Evolutionary conservation across 2,888 invertebrate species (phyloP).

Genomic region (Xylocampa areola): DNA sequence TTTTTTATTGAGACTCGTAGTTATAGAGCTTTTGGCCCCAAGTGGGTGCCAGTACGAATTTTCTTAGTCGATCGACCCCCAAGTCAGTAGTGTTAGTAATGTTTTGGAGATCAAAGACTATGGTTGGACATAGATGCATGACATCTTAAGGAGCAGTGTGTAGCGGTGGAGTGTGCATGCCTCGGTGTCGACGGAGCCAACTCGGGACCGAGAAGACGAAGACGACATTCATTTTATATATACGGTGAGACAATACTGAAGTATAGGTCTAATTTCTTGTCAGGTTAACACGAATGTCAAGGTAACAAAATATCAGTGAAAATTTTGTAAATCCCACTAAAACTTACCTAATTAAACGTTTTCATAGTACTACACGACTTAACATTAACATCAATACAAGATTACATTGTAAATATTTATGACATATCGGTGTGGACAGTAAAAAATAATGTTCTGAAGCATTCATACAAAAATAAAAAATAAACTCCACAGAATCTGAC

Average conservation of each 20-base stretch:
- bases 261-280: slow-evolving; percentile 52
- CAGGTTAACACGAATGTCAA: slow-evolving; percentile 23
- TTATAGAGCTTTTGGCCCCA: slow-evolving; percentile 78
- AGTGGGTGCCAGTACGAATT: slow-evolving; percentile 74
- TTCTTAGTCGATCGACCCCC: slow-evolving; percentile 63
- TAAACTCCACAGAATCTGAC: too few species aligned
- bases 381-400: too few species aligned
- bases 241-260: slow-evolving; percentile 73
- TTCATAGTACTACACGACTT: too few species aligned
- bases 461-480: too few species aligned
- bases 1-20: slow-evolving; percentile 73
- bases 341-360: too few species aligned
- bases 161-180: slow-evolving; percentile 82
- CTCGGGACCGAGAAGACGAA: slow-evolving; percentile 65
- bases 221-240: slow-evolving; percentile 56
- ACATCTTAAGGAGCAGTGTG: slow-evolving; percentile 69
- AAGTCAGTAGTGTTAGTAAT: slow-evolving; percentile 61
- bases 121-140: slow-evolving; percentile 83
- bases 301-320: not conserved
- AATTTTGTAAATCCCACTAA: too few species aligned
- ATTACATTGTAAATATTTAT: too few species aligned
- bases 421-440: too few species aligned
- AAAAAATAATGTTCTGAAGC: too few species aligned
- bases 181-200: slow-evolving; percentile 63
- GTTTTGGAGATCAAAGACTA: slow-evolving; percentile 58